Evolutionary conservation across 2,797 vertebrate species (phyloP).

Genomic region (Anableps anableps): DNA sequence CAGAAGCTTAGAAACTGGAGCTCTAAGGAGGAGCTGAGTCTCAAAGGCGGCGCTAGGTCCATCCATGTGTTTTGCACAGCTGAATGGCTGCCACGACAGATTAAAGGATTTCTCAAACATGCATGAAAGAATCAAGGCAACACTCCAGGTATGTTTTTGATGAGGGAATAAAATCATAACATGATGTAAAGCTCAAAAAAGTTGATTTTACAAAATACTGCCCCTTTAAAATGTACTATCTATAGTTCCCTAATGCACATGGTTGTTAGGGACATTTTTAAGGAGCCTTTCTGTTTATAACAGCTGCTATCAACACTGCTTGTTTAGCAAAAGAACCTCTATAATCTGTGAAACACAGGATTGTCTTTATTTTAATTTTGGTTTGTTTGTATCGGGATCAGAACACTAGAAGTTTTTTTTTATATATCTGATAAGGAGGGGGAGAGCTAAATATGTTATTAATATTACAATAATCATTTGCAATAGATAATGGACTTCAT

Average conservation of each 20-base stretch:
- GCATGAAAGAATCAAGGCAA: no score
- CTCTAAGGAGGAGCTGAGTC: no score
- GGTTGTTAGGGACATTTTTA: neutral
- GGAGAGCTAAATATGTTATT: neutral
- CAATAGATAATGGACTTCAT: neutral
- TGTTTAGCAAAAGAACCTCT: neutral
- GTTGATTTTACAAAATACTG: no score
- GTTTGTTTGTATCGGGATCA: neutral
- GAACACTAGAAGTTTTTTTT: neutral
- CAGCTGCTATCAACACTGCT: neutral
- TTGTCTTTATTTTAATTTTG: neutral
- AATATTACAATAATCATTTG: neutral
- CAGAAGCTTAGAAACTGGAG: no score
- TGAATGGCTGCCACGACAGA: no score
- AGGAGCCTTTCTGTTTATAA: neutral
- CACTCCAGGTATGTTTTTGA: no score
- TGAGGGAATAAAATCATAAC: no score
- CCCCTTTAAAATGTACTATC: neutral
- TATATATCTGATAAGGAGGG: neutral
- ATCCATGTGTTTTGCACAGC: no score
- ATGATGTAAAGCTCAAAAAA: no score
- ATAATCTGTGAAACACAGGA: neutral
- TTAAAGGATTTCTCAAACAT: no score
- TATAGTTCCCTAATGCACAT: neutral
- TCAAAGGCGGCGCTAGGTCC: no score